Conservation (phyloP, 2,113 vertebrate species). For the Anhinga anhinga region DNA sequence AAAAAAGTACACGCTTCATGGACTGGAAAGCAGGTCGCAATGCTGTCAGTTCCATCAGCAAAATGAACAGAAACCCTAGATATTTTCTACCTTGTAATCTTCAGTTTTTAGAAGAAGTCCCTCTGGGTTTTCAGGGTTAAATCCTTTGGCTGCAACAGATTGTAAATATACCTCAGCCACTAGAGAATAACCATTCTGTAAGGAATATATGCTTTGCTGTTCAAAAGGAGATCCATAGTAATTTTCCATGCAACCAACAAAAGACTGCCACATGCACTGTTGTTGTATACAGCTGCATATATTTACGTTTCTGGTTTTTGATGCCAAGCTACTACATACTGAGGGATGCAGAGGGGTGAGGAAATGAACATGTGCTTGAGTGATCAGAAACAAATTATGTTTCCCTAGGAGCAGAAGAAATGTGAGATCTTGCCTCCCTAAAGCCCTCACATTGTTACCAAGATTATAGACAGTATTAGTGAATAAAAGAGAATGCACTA, state of each 20-base stretch:
- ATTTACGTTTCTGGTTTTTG: not conserved
- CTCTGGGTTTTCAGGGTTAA: not conserved
- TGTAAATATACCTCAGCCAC: not conserved
- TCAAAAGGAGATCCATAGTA: not conserved
- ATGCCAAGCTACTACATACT: not conserved
- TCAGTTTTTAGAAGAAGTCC: not conserved
- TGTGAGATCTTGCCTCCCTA: not conserved
- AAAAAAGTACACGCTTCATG: not conserved
- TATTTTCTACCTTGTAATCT: not conserved
- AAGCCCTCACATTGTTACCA: conserved; percentile 40
- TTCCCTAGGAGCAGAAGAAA: conserved; percentile 31
- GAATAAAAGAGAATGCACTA: conserved; percentile 27
- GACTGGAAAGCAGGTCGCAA: not conserved
- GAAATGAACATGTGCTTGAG: not conserved
- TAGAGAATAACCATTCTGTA: not conserved
- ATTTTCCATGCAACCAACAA: not conserved
- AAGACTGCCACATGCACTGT: not conserved
- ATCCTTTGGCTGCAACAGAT: not conserved
- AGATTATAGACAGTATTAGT: conserved; percentile 36
- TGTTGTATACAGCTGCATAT: not conserved
- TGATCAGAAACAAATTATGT: not conserved
- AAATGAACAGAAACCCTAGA: not conserved
- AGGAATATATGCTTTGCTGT: not conserved
- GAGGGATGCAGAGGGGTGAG: not conserved
- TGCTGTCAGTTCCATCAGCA: not conserved